A percentile compares a stretch with the other conserved stretches of the same genome.
phyloP scores from a whole-genome alignment of 2,797 vertebrate species.

The Liparis tanakae region DNA sequence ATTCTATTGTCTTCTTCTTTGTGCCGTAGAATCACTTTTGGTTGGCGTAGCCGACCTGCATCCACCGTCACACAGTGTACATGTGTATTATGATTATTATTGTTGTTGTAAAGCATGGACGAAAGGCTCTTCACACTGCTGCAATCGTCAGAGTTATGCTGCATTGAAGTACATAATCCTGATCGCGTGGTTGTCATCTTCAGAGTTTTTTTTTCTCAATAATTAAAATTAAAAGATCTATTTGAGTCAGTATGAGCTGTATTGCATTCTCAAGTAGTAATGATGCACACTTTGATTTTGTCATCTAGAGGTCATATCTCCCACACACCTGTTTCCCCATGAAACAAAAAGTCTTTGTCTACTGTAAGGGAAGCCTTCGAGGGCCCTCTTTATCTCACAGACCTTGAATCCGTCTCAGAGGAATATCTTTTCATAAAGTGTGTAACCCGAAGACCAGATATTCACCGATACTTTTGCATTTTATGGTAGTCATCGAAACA shows the following conservation, averaged over 20 bases:
- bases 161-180: background rate
- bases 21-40: background rate
- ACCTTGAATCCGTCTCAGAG: constrained; percentile 36
- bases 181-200: background rate
- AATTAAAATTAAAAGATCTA: background rate
- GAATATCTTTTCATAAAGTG: constrained; percentile 10
- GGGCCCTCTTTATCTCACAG: constrained; percentile 29
- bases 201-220: background rate
- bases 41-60: background rate
- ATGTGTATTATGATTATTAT: background rate
- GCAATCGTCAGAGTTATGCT: background rate
- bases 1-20: background rate
- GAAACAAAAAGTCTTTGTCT: constrained; percentile 33
- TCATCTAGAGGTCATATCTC: background rate
- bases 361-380: background rate
- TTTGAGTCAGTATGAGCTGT: background rate
- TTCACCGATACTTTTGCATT: background rate
- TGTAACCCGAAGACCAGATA: constrained; percentile 6
- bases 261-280: background rate
- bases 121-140: background rate
- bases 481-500: background rate
- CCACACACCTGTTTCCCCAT: constrained; percentile 48
- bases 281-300: background rate
- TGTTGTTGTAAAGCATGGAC: background rate
- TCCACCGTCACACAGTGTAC: too few relatives aligned